Evolutionary conservation across 2,113 vertebrate genomes (phyloP), one percentile per base, ranked within the genome.

Genomic region (Labeo catla): DNA sequence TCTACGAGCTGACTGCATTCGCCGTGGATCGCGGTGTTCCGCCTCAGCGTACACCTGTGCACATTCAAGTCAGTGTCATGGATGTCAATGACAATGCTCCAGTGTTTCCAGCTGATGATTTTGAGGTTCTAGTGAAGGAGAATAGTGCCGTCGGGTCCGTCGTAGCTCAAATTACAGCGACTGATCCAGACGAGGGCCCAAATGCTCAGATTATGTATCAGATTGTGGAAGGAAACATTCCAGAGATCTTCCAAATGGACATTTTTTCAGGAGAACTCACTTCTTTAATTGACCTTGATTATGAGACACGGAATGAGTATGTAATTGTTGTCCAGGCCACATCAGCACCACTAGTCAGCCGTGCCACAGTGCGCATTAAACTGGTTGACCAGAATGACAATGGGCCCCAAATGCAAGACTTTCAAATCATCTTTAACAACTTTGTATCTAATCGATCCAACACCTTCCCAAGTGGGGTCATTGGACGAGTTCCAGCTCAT

Each of bases 121-220:
- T 99, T 93, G 97, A 98, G 90, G 96, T 99, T 59, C 93, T 95
- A 28, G 98, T 99, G 39, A 99, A 98, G 91, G 98, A 99, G 91
- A 99, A 99, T 87, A 99, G 98, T 76, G 96, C 97, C 0, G 97
- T 99, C 23, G 98, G 98, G 8, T 99, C 98, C 0, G 97, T 99
- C 0, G 98, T 99, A 23, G 97, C 97, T n/a, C 97, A 97, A 47
- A 98, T 99, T 88, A 99, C 97, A 0, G 98, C 98, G 0, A 88
- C 96, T 0, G 98, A 99, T 91, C 98, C 98, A 0, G 98, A 99
- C 12, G 98, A 99, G 86, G 98, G 98, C 0, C 93, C 97, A 61
- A 98, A 99, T 4, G 98, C 98, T 70, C 98, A 99, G 88, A 97
- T 99, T 83, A 99, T 99, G 98, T 99, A 99, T 88, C 98, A 99